Evolutionary conservation across 2,888 invertebrate species (phyloP).

Genomic region (Philonicus albiceps): DNA sequence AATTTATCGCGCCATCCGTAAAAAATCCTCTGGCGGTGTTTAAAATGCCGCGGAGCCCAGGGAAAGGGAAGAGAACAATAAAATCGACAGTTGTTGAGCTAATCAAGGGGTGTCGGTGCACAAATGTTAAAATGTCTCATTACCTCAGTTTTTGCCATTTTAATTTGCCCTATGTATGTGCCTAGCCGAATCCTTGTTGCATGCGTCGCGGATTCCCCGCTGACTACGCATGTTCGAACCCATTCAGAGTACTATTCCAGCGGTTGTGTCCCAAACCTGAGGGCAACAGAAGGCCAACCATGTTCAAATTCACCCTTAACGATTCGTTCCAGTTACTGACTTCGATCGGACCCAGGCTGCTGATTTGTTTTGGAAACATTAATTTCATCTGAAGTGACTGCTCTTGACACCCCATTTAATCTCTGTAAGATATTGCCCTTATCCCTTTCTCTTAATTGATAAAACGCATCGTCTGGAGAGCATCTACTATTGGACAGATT

Average conservation of each 20-base stretch:
- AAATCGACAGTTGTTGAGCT: conserved; percentile 49
- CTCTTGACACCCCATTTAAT: conserved; percentile 41
- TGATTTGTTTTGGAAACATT: conserved; percentile 42
- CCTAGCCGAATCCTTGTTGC: neutral
- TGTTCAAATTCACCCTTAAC: conserved; percentile 2
- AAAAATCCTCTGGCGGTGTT: conserved; percentile 11
- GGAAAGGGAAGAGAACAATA: conserved; percentile 13
- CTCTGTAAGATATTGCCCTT: conserved; percentile 6
- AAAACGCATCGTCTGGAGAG: neutral
- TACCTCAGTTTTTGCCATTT: conserved; percentile 24
- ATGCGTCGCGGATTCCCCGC: conserved; percentile 7
- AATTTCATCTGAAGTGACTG: conserved; percentile 37
- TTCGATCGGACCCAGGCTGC: conserved; percentile 4
- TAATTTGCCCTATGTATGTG: conserved; percentile 7
- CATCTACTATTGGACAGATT: neutral
- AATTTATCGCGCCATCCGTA: conserved; percentile 3
- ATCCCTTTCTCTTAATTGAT: conserved; percentile 25
- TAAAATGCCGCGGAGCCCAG: neutral
- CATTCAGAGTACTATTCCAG: neutral
- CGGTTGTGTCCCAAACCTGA: neutral
- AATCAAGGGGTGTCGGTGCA: conserved; percentile 47
- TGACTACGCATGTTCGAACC: conserved; percentile 34
- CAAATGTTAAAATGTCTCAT: conserved; percentile 49
- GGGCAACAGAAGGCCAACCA: conserved; percentile 10
- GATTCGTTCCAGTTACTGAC: conserved; percentile 32